These are phyloP conservation scores for Puffinus mauretanicus DNA, from an alignment of 2,113 vertebrate species.

Conservation along the genomic window DNA sequence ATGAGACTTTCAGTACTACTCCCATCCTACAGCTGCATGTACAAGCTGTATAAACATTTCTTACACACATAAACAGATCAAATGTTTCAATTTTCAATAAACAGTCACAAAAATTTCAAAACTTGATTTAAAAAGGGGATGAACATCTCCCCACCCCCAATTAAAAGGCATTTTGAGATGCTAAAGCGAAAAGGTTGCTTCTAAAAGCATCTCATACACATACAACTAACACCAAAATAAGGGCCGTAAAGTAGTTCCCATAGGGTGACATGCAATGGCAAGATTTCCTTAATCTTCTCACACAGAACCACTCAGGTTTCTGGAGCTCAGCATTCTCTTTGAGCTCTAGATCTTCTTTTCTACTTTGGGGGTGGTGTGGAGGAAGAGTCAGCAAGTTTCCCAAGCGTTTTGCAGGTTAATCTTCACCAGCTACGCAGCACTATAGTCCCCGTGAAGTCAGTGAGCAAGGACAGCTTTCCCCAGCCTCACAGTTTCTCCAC, in stretches of 20 bases:
- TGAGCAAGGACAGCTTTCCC: background rate
- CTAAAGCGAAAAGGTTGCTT: background rate
- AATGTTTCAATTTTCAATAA: background rate
- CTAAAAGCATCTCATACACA: background rate
- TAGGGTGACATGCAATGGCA: background rate
- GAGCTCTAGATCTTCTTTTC: background rate
- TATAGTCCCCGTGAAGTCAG: background rate
- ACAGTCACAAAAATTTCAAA: background rate
- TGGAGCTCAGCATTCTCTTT: background rate
- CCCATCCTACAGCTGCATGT: slow-evolving; percentile 22
- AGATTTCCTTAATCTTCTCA: background rate
- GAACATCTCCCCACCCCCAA: background rate
- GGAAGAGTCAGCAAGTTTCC: background rate
- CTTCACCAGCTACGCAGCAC: background rate
- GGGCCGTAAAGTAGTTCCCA: background rate
- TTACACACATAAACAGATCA: background rate
- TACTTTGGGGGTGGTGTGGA: background rate
- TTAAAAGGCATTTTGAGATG: background rate
- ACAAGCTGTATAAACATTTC: slow-evolving; percentile 24
- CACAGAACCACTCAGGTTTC: background rate
- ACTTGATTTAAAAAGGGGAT: background rate
- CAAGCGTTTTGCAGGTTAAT: background rate
- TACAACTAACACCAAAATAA: background rate
- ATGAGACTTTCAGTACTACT: background rate
- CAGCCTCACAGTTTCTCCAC: background rate